A percentile compares a stretch with the other conserved stretches of the same genome.
These are phyloP conservation scores for Aethina tumida DNA, from an alignment of 1,140 invertebrate species.

Conservation along the genomic window DNA sequence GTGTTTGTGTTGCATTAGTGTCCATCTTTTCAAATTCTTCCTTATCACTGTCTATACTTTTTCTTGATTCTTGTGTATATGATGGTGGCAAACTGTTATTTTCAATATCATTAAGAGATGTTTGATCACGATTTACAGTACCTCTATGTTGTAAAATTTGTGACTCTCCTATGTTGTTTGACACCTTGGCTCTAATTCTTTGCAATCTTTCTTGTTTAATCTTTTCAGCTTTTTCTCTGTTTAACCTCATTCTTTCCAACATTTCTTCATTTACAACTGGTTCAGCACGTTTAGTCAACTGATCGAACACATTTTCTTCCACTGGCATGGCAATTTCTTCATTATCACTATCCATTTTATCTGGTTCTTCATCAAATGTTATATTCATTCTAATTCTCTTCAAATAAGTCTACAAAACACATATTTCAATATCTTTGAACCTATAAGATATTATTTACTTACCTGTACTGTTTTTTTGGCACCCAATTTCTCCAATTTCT, in stretches of 20 bases:
- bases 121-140: constrained; percentile 5
- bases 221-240: constrained; percentile 26
- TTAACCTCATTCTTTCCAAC: constrained; percentile 26
- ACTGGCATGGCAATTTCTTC: constrained; percentile 11
- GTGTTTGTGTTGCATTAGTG: too few species aligned
- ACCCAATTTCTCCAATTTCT: constrained; percentile 71
- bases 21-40: too few species aligned
- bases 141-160: constrained; percentile 9
- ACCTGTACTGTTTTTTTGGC: constrained; percentile 52
- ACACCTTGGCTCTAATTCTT: constrained; percentile 16
- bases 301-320: constrained; percentile 18
- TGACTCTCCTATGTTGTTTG: constrained; percentile 11
- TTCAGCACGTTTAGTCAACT: constrained; percentile 8
- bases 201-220: constrained; percentile 24
- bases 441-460: constrained; percentile 11
- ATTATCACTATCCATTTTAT: constrained; percentile 13
- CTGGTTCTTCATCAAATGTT: constrained; percentile 18
- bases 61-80: too few species aligned
- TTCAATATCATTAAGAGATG: too few species aligned
- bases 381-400: constrained; percentile 30
- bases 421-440: constrained; percentile 7
- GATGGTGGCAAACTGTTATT: too few species aligned
- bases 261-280: constrained; percentile 28
- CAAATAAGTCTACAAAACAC: constrained; percentile 27
- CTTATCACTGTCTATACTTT: too few species aligned